Conservation (phyloP, 2,888 invertebrate species). For the Drosophila setosimentum region DNA sequence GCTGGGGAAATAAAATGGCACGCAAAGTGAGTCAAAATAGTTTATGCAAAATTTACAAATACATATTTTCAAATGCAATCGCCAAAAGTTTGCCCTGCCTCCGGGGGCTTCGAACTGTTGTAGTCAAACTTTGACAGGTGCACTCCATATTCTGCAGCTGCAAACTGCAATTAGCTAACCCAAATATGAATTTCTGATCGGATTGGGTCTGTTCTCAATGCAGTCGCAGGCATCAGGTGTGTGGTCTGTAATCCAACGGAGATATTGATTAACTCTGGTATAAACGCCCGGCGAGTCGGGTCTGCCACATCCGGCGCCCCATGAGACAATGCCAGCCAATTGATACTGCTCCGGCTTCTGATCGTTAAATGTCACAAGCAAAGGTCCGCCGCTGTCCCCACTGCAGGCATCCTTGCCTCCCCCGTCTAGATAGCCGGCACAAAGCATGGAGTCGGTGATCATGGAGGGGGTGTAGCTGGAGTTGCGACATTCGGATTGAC, state of each 20-base stretch:
- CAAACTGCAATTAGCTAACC: slow-evolving; percentile 32
- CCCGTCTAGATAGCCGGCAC: slow-evolving; percentile 61
- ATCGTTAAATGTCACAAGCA: slow-evolving; percentile 48
- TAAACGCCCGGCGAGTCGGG: slow-evolving; percentile 68
- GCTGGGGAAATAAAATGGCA: slow-evolving; percentile 27
- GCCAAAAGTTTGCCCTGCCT: slow-evolving; percentile 52
- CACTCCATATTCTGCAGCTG: slow-evolving; percentile 7
- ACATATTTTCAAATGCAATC: slow-evolving; percentile 40
- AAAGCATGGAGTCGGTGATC: slow-evolving; percentile 80
- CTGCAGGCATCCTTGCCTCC: slow-evolving; percentile 59
- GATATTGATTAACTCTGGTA: slow-evolving; percentile 63
- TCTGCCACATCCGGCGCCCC: slow-evolving; percentile 66
- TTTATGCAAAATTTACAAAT: slow-evolving; percentile 66
- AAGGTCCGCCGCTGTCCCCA: slow-evolving; percentile 64
- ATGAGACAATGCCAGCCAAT: slow-evolving; percentile 69
- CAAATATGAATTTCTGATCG: slow-evolving; percentile 28
- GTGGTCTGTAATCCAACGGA: slow-evolving; percentile 52
- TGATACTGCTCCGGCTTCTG: slow-evolving; percentile 58
- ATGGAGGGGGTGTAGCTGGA: slow-evolving; percentile 55
- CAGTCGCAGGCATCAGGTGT: slow-evolving; percentile 59
- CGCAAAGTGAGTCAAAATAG: slow-evolving; percentile 60
- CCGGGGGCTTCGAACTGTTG: slow-evolving; percentile 21
- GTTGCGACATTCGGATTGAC: slow-evolving; percentile 50
- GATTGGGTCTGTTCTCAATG: slow-evolving; percentile 9
- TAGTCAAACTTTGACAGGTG: slow-evolving; percentile 57